A percentile compares a stretch with the other conserved stretches of the same genome.
phyloP scores from a whole-genome alignment of 2,797 vertebrate species.

The Phataginus tricuspis region DNA sequence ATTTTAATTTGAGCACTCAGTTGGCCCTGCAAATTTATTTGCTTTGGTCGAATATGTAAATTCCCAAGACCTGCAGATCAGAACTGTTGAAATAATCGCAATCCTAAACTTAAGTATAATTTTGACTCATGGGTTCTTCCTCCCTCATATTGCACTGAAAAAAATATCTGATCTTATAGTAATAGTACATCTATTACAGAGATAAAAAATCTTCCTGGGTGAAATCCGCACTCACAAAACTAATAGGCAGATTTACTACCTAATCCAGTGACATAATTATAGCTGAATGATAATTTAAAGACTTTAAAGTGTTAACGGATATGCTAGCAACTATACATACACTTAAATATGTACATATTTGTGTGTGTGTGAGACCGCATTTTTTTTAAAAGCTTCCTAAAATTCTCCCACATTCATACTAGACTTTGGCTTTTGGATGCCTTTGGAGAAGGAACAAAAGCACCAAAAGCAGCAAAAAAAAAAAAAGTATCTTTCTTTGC shows the following conservation, averaged over 20 bases:
- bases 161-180: background rate
- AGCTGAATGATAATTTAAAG: background rate
- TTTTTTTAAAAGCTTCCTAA: background rate
- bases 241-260: background rate
- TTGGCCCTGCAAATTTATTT: background rate
- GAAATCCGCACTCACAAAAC: background rate
- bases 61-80: background rate
- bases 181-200: background rate
- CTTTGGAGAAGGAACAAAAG: background rate
- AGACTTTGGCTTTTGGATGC: background rate
- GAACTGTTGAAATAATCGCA: background rate
- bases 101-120: background rate
- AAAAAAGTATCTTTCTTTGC: background rate
- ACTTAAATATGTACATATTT: background rate
- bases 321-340: background rate
- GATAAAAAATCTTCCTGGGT: background rate
- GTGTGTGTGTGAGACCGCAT: background rate
- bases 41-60: slow-evolving; percentile 20
- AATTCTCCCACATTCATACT: background rate
- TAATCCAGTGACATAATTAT: background rate
- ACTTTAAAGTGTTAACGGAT: background rate
- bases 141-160: background rate
- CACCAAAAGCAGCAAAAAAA: background rate
- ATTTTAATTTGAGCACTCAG: background rate
- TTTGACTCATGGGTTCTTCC: background rate